phyloP scores from a whole-genome alignment of 2,113 vertebrate genomes.

The human region DNA sequence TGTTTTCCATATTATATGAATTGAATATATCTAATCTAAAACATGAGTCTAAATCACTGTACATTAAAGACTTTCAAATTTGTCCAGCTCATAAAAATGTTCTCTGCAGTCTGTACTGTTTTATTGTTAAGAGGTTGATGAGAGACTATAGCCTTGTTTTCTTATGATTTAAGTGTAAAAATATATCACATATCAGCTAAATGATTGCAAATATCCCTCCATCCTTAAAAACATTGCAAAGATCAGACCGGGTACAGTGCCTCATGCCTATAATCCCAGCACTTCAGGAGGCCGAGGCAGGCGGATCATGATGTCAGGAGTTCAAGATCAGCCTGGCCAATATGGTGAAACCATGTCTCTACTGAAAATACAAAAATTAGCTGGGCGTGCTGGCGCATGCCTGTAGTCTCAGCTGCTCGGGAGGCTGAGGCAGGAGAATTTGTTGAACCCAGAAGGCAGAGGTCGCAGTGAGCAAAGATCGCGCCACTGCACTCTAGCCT shows the following conservation, averaged over 20 bases:
- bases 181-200: not conserved
- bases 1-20: not conserved
- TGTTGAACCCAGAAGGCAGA: not conserved
- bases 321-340: no score
- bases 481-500: no score
- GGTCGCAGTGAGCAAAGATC: no score
- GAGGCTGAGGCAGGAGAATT: not conserved
- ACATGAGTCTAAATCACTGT: not conserved
- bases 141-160: not conserved
- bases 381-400: no score
- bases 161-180: constrained; percentile 3
- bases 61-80: not conserved
- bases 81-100: not conserved
- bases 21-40: not conserved
- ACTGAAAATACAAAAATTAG: no score
- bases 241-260: not conserved
- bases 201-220: not conserved
- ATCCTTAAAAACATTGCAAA: not conserved
- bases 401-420: no score
- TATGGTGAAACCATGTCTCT: no score
- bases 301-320: no score
- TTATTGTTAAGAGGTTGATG: not conserved
- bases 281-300: no score
- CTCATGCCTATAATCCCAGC: not conserved
- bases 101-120: not conserved